phyloP scores from a whole-genome alignment of 2,797 vertebrate genomes.

The Rhinella marina region DNA sequence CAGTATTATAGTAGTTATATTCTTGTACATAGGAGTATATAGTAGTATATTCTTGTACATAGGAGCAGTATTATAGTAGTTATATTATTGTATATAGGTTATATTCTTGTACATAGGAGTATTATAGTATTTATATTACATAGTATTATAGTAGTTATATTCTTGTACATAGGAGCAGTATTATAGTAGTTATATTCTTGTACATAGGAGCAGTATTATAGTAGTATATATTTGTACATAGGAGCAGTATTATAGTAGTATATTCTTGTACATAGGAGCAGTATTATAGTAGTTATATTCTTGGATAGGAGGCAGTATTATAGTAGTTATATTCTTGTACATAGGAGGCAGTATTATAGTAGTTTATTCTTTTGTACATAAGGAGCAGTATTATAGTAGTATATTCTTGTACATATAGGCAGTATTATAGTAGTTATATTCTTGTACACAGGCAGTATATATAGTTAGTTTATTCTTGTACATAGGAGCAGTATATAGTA shows the following conservation, averaged over 20 bases:
- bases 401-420: slow-evolving; percentile 1
- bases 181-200: slow-evolving; percentile 16
- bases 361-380: slow-evolving; percentile 4
- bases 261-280: background rate
- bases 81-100: slow-evolving; percentile 15
- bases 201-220: slow-evolving; percentile 12
- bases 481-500: background rate
- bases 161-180: slow-evolving; percentile 1
- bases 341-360: background rate
- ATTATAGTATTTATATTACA: slow-evolving; percentile 11
- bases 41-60: slow-evolving; percentile 21
- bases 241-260: background rate
- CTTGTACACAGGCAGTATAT: background rate
- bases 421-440: slow-evolving; percentile 11
- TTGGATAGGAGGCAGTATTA: background rate
- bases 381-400: slow-evolving; percentile 5
- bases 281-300: slow-evolving; percentile 5
- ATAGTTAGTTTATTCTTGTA: slow-evolving; percentile 12
- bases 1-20: slow-evolving; percentile 21
- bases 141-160: slow-evolving; percentile 19
- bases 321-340: background rate
- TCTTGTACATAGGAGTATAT: slow-evolving; percentile 5
- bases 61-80: slow-evolving; percentile 14
- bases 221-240: slow-evolving; percentile 1
- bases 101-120: slow-evolving; percentile 12